These are phyloP conservation scores for Ellobium chinense DNA, from an alignment of 2,888 invertebrate genomes.

Conservation along the genomic window DNA sequence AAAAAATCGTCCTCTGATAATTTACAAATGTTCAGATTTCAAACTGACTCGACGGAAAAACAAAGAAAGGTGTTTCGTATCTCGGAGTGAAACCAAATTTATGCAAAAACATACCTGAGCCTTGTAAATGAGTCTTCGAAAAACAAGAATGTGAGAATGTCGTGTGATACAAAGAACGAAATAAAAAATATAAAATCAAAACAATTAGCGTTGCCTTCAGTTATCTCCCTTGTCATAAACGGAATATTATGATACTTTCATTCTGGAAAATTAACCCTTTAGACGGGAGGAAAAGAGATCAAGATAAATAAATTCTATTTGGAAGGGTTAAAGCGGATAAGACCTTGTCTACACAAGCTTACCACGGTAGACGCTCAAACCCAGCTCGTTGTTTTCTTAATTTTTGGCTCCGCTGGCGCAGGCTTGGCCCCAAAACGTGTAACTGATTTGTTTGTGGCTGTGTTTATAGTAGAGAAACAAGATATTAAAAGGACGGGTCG, in stretches of 20 bases:
- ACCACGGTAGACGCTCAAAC: not conserved
- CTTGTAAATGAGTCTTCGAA: too few relatives aligned
- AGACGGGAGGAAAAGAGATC: constrained; percentile 9
- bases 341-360: constrained; percentile 11
- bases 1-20: too few relatives aligned
- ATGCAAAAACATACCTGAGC: too few relatives aligned
- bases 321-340: constrained; percentile 3
- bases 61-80: too few relatives aligned
- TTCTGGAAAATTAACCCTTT: constrained; percentile 12
- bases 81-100: too few relatives aligned
- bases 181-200: too few relatives aligned
- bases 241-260: not conserved
- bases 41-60: too few relatives aligned
- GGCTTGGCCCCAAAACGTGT: not conserved
- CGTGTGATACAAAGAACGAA: too few relatives aligned
- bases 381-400: not conserved
- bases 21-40: too few relatives aligned
- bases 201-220: too few relatives aligned
- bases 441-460: not conserved
- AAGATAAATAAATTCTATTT: constrained; percentile 15
- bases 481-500: not conserved
- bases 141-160: too few relatives aligned
- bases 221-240: too few relatives aligned
- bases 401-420: not conserved
- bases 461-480: not conserved